Percentiles rank a stretch among this genome's conserved stretches.
phyloP scores from a whole-genome alignment of 2,888 invertebrate species.

The Saturnia japonica region DNA sequence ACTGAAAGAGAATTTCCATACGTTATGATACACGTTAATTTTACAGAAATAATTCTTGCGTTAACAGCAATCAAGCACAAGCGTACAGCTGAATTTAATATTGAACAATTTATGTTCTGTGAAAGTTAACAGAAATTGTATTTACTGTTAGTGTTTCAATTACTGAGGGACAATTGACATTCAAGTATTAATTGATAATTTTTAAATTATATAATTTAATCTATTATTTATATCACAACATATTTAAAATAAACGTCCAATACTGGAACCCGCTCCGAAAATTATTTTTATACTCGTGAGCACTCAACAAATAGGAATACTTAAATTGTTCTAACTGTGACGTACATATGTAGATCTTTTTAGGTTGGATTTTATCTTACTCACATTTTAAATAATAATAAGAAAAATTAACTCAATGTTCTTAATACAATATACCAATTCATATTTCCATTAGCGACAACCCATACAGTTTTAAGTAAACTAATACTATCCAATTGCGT shows the following conservation, averaged over 20 bases:
- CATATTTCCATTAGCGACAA: neutral
- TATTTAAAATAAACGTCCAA: neutral
- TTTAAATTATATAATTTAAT: neutral
- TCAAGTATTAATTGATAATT: neutral
- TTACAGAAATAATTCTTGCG: neutral
- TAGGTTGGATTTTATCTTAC: too few species aligned
- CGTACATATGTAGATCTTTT: too few species aligned
- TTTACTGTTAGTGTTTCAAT: neutral
- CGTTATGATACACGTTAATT: neutral
- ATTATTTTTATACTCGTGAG: neutral
- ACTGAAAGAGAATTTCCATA: neutral
- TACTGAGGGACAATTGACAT: neutral
- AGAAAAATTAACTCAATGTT: too few species aligned
- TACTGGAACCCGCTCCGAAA: neutral
- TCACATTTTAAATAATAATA: too few species aligned
- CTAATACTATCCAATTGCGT: neutral
- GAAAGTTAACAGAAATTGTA: neutral
- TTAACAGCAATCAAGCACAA: neutral
- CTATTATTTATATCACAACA: neutral
- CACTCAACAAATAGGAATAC: too few species aligned
- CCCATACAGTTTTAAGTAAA: neutral
- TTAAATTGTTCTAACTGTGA: too few species aligned
- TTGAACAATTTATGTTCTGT: neutral
- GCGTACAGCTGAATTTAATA: neutral
- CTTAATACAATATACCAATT: neutral